Base-by-base conservation (phyloP, 2,113 vertebrate species). In the Sorex fumeus region DNA sequence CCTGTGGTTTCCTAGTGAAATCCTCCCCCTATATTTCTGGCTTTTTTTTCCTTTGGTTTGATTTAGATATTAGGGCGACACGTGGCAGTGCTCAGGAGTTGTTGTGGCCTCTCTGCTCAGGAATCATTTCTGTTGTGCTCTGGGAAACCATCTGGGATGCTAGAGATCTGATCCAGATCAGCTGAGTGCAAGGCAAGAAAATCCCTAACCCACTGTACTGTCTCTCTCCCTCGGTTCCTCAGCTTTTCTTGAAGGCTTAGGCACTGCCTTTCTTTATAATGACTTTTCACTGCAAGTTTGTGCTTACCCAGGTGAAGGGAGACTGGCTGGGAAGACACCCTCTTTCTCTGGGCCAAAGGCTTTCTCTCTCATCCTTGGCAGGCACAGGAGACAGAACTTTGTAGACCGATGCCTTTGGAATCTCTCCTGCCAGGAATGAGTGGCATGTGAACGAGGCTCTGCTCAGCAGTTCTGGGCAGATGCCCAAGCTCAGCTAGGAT, bases 351-450 rank as follows among this genome's bases (percentile, higher is more conserved):
- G 23, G 74, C 34, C 43, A 78, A 87, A 84, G 91, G 43, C 1
- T 0, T 0, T 21, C 70, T 62, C 8, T 36, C 28, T 25, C 1
- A 25, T 74, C 3, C 2, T 57, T 16, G 69, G 78, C 89, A 43
- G 70, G 62, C 11, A 6, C 10, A 19, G 21, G 72, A 36, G 45
- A 1, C 67, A 64, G 23, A 70, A 10, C 43, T 13, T 47, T 2
- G 13, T 34, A 76, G 78, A 43, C 8, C 0, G 85, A 47, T 6
- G 75, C 60, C 66, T 72, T 53, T 50, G 12, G 36, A 57, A 18
- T 30, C 30, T 75, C 4, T 5, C 77, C 83, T 94, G 95, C 94
- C 93, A 84, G 75, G 80, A 77, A 43, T 91, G 93, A 96, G 80
- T 75, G 93, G 91, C 90, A 92, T 81, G 82, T 60, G 92, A 85